A percentile compares a stretch with the other conserved stretches of the same genome.
phyloP scores from a whole-genome alignment of 2,113 vertebrate genomes.

The Empidonax alnorum region DNA sequence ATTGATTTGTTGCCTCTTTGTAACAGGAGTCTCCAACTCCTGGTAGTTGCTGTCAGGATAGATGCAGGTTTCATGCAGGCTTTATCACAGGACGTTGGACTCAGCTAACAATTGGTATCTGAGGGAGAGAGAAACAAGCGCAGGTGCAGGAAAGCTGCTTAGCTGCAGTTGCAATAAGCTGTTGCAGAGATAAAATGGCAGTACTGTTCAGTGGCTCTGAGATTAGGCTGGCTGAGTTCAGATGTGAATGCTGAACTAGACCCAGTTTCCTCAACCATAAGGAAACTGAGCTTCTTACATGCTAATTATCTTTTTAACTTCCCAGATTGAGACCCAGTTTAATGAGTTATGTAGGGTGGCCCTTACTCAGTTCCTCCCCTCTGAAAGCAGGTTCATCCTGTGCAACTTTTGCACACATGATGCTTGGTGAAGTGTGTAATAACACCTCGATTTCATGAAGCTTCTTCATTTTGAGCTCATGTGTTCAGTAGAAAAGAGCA shows the following conservation, averaged over 20 bases:
- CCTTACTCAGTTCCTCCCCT: constrained; percentile 17
- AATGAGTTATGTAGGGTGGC: constrained; percentile 44
- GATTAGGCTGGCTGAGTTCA: constrained; percentile 31
- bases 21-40: not conserved
- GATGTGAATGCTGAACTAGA: not conserved
- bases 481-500: constrained; percentile 39
- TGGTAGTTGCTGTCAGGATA: not conserved
- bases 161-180: constrained; percentile 44
- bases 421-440: not conserved
- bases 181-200: constrained; percentile 28
- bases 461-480: constrained; percentile 47
- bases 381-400: constrained; percentile 60
- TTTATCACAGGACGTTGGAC: not conserved
- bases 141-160: constrained; percentile 39
- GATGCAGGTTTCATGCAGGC: not conserved
- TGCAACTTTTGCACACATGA: constrained; percentile 17
- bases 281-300: constrained; percentile 25
- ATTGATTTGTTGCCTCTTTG: not conserved
- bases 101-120: not conserved
- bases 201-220: not conserved
- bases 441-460: not conserved
- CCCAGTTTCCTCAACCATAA: constrained; percentile 2
- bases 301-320: constrained; percentile 38
- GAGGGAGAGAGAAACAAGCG: not conserved
- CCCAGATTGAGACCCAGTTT: constrained; percentile 33